A percentile compares a stretch with the other conserved stretches of the same genome.
Conservation (phyloP, 2,797 vertebrate genomes). For the Xiphophorus birchmanni region DNA sequence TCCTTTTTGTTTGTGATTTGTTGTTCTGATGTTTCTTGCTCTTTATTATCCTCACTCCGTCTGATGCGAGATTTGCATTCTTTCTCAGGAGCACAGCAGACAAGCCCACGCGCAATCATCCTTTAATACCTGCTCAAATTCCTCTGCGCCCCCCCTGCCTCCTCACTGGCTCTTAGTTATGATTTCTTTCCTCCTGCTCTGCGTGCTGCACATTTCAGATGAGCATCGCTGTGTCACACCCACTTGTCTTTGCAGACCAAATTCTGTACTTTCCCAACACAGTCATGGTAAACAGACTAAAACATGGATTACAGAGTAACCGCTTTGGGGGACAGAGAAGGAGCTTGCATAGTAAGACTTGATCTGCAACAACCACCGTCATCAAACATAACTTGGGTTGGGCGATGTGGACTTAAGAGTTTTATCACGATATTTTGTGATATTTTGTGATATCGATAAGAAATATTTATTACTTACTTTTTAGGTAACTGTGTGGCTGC, state of each 20-base stretch:
- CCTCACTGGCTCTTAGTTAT: slow-evolving; percentile 69
- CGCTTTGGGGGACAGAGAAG: background rate
- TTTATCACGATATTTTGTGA: too few species aligned
- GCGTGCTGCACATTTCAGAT: slow-evolving; percentile 65
- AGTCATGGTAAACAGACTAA: slow-evolving; percentile 61
- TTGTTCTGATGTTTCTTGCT: slow-evolving; percentile 69
- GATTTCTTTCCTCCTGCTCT: slow-evolving; percentile 55
- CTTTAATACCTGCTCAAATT: slow-evolving; percentile 82
- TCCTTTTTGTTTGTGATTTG: slow-evolving; percentile 69
- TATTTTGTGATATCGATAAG: too few species aligned
- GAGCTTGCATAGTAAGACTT: slow-evolving; percentile 46
- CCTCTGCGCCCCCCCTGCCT: slow-evolving; percentile 67
- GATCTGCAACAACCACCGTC: background rate
- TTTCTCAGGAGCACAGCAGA: slow-evolving; percentile 72
- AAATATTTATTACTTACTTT: too few species aligned
- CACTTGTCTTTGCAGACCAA: slow-evolving; percentile 74
- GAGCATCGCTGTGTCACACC: slow-evolving; percentile 64
- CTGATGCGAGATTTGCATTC: slow-evolving; percentile 78
- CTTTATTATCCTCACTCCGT: slow-evolving; percentile 77
- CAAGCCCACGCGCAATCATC: slow-evolving; percentile 81
- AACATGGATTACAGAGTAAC: slow-evolving; percentile 50
- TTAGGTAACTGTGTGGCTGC: too few species aligned
- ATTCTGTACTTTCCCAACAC: slow-evolving; percentile 59
- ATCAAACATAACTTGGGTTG: too few species aligned
- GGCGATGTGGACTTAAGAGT: too few species aligned